A percentile compares a stretch with the other conserved stretches of the same genome.
phyloP scores from a whole-genome alignment of 2,797 vertebrate species.

The Sarcoramphus papa region DNA sequence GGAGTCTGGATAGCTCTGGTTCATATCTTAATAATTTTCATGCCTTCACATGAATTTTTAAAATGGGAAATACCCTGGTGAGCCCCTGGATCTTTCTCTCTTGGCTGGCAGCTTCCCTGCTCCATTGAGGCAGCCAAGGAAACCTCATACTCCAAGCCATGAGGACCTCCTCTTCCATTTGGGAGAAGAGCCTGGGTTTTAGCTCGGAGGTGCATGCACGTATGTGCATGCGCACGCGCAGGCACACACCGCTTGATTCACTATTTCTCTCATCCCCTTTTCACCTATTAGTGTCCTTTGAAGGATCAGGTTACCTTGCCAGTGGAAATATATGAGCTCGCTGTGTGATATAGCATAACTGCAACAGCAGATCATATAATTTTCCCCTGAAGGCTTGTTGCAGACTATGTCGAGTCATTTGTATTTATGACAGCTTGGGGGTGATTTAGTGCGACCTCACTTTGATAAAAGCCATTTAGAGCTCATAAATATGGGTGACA shows the following conservation, averaged over 20 bases:
- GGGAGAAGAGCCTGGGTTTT: background rate
- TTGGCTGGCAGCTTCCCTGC: background rate
- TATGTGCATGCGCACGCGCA: background rate
- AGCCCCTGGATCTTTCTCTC: background rate
- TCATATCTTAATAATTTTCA: slow-evolving; percentile 40
- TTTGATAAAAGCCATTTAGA: slow-evolving; percentile 80
- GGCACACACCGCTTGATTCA: background rate
- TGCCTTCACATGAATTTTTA: slow-evolving; percentile 35
- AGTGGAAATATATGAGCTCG: slow-evolving; percentile 69
- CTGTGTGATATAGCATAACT: slow-evolving; percentile 73
- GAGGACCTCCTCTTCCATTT: background rate
- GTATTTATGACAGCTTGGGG: slow-evolving; percentile 75
- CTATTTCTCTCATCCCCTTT: background rate
- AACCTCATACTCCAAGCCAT: background rate
- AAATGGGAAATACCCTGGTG: slow-evolving; percentile 32
- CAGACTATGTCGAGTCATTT: slow-evolving; percentile 75
- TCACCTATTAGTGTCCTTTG: slow-evolving; percentile 63
- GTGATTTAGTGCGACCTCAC: slow-evolving; percentile 77
- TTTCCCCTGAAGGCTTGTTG: slow-evolving; percentile 76
- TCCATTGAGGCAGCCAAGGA: background rate
- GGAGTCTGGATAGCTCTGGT: slow-evolving; percentile 20
- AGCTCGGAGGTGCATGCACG: background rate
- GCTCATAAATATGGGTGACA: slow-evolving; percentile 76
- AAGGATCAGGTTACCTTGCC: slow-evolving; percentile 73
- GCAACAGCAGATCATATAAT: slow-evolving; percentile 73